Evolutionary conservation across 1,140 invertebrate genomes (phyloP).

Genomic region (Samia ricini): DNA sequence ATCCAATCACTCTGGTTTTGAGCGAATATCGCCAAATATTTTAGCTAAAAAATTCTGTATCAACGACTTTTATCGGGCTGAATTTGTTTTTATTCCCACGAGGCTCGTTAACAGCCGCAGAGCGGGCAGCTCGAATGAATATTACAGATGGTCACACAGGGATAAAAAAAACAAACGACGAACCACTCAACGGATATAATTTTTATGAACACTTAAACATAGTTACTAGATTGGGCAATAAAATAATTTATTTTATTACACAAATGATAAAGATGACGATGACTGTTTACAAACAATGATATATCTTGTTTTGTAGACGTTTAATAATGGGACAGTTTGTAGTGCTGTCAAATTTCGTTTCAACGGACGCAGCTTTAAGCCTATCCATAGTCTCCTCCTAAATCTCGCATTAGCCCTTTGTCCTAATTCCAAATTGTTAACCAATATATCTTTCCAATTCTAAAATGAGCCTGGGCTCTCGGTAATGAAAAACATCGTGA

Average conservation of each 20-base stretch:
- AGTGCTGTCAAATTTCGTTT: too few species aligned
- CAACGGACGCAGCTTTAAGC: too few species aligned
- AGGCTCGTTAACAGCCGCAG: constrained; percentile 10
- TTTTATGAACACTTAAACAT: not conserved
- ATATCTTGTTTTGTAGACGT: too few species aligned
- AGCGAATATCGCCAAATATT: not conserved
- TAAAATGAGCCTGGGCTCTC: too few species aligned
- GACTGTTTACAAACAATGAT: too few species aligned
- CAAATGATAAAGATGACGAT: too few species aligned
- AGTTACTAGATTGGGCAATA: not conserved
- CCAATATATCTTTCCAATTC: too few species aligned
- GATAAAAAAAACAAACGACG: not conserved
- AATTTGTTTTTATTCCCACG: not conserved
- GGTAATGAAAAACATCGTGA: too few species aligned
- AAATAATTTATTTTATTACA: not conserved
- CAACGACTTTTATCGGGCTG: not conserved
- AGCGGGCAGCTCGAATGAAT: constrained; percentile 3
- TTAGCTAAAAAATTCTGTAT: not conserved
- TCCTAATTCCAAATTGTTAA: too few species aligned
- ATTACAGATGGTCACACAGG: not conserved
- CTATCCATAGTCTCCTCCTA: too few species aligned
- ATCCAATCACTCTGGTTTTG: not conserved
- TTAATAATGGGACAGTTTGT: too few species aligned
- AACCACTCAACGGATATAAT: not conserved
- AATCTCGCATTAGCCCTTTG: too few species aligned